Percentiles rank a stretch among this genome's conserved stretches.
These are phyloP conservation scores for Hystrix brachyura DNA, from an alignment of 2,113 vertebrate species.

Conservation along the genomic window DNA sequence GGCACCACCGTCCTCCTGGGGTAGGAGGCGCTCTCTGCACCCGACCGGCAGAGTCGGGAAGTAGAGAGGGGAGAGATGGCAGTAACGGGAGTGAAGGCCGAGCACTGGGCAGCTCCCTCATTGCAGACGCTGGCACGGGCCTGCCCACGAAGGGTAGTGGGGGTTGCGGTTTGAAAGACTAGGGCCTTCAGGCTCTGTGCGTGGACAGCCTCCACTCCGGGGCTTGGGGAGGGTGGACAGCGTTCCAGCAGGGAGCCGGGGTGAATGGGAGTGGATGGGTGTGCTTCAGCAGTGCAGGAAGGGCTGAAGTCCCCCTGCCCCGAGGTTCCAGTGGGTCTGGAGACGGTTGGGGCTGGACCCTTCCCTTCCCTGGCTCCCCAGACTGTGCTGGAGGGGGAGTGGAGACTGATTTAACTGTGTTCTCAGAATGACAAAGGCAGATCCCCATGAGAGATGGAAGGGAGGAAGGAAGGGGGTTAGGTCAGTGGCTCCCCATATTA, in stretches of 20 bases:
- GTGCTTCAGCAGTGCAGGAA: neutral
- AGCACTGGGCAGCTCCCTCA: neutral
- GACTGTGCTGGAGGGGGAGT: neutral
- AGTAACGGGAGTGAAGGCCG: neutral
- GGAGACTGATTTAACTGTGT: neutral
- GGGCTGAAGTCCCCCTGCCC: neutral
- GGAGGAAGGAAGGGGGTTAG: neutral
- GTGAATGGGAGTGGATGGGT: neutral
- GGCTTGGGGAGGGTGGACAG: too few species aligned
- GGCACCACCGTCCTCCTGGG: rapidly evolving
- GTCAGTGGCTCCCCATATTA: neutral
- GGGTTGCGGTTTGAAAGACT: neutral
- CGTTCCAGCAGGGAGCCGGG: neutral
- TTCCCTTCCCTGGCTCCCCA: neutral
- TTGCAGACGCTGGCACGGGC: neutral
- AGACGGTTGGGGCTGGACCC: neutral
- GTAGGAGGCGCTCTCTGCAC: neutral
- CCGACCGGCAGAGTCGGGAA: too few species aligned
- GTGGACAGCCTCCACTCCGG: neutral
- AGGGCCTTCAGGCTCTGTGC: neutral
- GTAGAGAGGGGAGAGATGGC: neutral
- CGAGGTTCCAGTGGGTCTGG: neutral
- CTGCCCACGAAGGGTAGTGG: neutral
- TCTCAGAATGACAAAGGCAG: neutral
- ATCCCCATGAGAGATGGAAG: neutral